Percentiles rank a stretch among this genome's conserved stretches.
Evolutionary conservation across 2,797 vertebrate species (phyloP).

Genomic region (Hephaestus fuliginosus): DNA sequence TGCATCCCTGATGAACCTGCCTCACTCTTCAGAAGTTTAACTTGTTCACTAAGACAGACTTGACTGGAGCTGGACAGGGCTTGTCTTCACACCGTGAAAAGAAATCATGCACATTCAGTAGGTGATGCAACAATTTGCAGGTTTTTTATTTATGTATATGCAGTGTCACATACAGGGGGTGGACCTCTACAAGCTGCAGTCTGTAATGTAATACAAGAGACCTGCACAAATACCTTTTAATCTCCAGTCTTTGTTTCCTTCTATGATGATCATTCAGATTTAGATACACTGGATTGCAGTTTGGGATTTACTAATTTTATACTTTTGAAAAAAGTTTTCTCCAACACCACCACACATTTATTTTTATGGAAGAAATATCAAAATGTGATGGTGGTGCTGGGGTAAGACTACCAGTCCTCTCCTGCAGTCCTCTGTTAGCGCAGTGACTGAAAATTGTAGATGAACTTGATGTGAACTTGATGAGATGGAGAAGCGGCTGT

Average conservation of each 20-base stretch:
- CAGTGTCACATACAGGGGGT: not conserved
- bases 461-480: not conserved
- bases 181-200: not conserved
- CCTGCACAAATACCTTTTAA: not conserved
- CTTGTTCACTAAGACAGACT: conserved; percentile 42
- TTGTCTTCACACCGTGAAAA: not conserved
- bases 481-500: not conserved
- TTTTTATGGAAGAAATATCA: not conserved
- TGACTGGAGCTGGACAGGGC: conserved; percentile 21
- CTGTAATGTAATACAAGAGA: not conserved
- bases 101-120: not conserved
- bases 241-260: not conserved
- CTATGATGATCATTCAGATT: not conserved
- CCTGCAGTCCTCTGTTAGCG: not conserved
- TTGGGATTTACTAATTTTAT: not conserved
- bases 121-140: conserved; percentile 15
- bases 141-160: not conserved
- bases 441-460: not conserved
- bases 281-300: not conserved
- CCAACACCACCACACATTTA: not conserved
- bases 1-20: conserved; percentile 76
- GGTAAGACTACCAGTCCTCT: too few relatives aligned
- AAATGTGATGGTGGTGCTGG: not conserved
- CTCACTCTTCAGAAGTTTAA: conserved; percentile 53
- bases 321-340: not conserved